Conservation (phyloP, 2,797 vertebrate genomes). For the Myoxocephalus aenaeus region DNA sequence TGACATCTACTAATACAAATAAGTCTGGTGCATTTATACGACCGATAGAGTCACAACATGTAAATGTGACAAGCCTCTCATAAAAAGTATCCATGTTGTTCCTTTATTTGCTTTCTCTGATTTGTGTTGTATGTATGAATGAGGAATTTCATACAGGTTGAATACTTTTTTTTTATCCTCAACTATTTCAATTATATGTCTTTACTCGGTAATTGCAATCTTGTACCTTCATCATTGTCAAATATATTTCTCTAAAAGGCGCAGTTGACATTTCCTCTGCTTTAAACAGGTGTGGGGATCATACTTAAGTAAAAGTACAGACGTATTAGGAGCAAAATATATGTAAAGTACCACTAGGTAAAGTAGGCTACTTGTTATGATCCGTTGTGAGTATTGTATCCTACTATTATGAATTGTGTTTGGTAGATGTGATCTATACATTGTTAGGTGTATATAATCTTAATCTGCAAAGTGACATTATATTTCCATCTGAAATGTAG, state of each 20-base stretch:
- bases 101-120: neutral
- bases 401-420: neutral
- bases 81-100: neutral
- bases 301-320: neutral
- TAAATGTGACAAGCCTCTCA: neutral
- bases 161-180: neutral
- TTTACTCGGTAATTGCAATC: neutral
- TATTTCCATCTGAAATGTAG: neutral
- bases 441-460: neutral
- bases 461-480: neutral
- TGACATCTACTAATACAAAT: neutral
- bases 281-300: neutral
- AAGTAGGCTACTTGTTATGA: neutral
- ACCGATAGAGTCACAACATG: neutral
- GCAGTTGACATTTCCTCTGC: neutral
- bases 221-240: neutral
- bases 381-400: neutral
- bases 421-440: neutral
- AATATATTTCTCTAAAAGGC: neutral
- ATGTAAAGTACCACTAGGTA: neutral
- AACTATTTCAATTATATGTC: neutral
- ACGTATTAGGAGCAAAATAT: neutral
- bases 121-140: neutral
- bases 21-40: neutral
- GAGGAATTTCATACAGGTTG: neutral